phyloP scores from a whole-genome alignment of 1,140 invertebrate genomes.

The Chlorops oryzae region DNA sequence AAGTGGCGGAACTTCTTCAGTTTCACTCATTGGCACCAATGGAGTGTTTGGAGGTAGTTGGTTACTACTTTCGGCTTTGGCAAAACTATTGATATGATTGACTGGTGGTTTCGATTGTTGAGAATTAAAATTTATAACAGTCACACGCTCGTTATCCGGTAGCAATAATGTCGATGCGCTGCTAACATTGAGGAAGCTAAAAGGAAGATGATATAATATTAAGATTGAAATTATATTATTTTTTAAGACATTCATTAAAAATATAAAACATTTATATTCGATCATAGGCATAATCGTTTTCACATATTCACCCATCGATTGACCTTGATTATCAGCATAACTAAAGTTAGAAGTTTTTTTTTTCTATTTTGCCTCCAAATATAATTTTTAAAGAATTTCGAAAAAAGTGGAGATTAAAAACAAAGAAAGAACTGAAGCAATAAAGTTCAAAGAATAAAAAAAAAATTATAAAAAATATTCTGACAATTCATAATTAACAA shows the following conservation, averaged over 20 bases:
- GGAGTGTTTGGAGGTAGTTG: conserved; percentile 9
- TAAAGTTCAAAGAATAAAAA: too few species aligned
- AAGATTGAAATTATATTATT: conserved; percentile 1
- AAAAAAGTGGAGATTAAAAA: too few species aligned
- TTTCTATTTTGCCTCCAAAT: too few species aligned
- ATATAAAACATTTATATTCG: background rate
- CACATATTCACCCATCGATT: background rate
- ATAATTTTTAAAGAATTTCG: too few species aligned
- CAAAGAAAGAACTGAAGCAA: too few species aligned
- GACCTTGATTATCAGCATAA: background rate
- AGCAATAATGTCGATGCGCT: conserved; percentile 27
- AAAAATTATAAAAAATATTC: too few species aligned
- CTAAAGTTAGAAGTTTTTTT: too few species aligned
- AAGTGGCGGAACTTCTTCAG: conserved; percentile 9
- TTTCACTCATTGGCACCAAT: conserved; percentile 37
- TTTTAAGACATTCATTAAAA: background rate
- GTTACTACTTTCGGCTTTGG: conserved; percentile 2
- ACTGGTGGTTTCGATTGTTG: background rate
- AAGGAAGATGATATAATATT: conserved; percentile 3
- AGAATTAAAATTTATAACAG: conserved; percentile 11
- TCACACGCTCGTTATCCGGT: conserved; percentile 25
- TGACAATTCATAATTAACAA: too few species aligned
- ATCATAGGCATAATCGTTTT: background rate
- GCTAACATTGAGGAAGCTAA: conserved; percentile 17
- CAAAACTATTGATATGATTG: conserved; percentile 1